phyloP scores from a whole-genome alignment of 2,797 vertebrate genomes.

The Sciurus vulgaris region DNA sequence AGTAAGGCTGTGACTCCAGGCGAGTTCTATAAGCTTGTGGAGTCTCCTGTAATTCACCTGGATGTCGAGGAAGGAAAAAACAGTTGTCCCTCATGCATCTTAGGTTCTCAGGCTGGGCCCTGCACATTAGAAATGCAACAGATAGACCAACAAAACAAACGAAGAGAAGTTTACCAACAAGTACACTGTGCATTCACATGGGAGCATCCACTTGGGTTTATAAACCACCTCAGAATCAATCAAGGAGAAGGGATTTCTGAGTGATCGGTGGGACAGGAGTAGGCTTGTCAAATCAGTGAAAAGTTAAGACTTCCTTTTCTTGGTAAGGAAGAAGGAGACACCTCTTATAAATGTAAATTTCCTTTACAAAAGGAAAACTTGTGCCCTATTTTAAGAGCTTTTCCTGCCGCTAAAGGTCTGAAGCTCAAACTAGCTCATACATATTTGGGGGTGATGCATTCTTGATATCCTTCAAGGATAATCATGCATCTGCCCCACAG shows the following conservation, averaged over 20 bases:
- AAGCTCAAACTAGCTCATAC: not conserved
- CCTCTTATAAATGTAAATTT: not conserved
- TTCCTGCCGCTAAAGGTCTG: not conserved
- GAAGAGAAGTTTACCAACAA: not conserved
- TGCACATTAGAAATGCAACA: not conserved
- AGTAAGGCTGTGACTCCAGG: not conserved
- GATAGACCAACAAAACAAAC: not conserved
- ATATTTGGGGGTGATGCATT: not conserved
- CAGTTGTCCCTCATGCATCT: not conserved
- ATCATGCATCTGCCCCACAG: not conserved
- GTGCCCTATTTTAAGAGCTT: not conserved
- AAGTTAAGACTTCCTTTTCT: not conserved
- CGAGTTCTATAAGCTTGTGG: not conserved
- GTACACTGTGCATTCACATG: not conserved
- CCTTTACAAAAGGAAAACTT: not conserved
- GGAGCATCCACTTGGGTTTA: not conserved
- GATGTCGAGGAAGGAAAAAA: not conserved
- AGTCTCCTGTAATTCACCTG: not conserved
- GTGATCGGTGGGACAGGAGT: too few species aligned
- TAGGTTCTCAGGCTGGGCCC: not conserved
- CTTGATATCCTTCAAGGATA: not conserved
- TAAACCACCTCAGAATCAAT: not conserved
- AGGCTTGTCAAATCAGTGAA: not conserved
- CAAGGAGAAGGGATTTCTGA: not conserved
- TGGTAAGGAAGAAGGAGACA: not conserved